Evolutionary conservation across 2,113 vertebrate genomes (phyloP).

Genomic region (Podilymbus podiceps): DNA sequence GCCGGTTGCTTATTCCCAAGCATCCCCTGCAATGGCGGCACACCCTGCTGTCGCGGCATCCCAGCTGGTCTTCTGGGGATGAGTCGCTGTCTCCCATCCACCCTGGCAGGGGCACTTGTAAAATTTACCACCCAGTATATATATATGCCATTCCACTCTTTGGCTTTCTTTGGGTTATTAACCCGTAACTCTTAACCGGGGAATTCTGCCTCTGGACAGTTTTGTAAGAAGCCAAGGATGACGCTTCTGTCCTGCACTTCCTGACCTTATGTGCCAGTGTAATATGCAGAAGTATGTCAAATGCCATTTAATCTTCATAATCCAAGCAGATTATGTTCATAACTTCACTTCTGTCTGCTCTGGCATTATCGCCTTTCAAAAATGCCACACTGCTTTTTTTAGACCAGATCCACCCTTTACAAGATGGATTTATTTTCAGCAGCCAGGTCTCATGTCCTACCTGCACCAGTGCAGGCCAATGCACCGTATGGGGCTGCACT

Average conservation of each 20-base stretch:
- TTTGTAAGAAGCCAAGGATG: neutral
- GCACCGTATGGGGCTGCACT: fast-evolving
- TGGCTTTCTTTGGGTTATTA: neutral
- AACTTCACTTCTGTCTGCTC: conserved; percentile 35
- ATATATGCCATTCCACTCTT: neutral
- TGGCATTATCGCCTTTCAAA: conserved; percentile 27
- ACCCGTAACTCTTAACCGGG: neutral
- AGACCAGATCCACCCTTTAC: neutral
- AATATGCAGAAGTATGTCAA: conserved; percentile 40
- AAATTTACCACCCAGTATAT: neutral
- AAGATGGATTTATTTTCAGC: neutral
- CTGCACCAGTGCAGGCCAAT: neutral
- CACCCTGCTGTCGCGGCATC: fast-evolving
- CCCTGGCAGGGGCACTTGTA: neutral
- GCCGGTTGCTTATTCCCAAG: neutral
- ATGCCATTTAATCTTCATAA: conserved; percentile 62
- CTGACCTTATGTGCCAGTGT: conserved; percentile 26
- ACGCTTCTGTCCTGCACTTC: neutral
- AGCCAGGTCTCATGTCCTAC: neutral
- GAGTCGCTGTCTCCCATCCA: neutral
- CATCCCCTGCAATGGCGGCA: neutral
- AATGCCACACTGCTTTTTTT: neutral
- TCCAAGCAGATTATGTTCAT: conserved; percentile 46
- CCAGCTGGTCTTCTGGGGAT: neutral
- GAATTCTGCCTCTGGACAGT: neutral